Conservation (phyloP, 2,113 vertebrate genomes). For the Spilogale gracilis region DNA sequence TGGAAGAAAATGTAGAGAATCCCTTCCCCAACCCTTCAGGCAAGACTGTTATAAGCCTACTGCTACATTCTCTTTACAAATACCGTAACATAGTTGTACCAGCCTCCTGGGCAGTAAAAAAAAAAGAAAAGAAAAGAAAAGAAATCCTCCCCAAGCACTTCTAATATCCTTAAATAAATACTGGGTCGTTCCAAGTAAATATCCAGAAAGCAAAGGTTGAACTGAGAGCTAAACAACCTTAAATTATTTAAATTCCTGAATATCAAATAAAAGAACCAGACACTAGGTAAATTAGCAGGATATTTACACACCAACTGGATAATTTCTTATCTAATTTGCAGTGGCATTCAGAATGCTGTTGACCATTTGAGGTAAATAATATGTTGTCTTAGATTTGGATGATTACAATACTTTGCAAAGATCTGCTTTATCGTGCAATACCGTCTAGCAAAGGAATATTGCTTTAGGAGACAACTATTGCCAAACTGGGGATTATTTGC, state of each 20-base stretch:
- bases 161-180: constrained; percentile 79
- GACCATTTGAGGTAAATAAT: constrained; percentile 80
- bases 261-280: constrained; percentile 76
- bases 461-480: constrained; percentile 34
- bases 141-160: constrained; percentile 68
- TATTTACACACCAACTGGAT: constrained; percentile 70
- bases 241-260: constrained; percentile 83
- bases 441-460: constrained; percentile 44
- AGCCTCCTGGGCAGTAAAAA: constrained; percentile 60
- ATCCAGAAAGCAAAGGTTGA: constrained; percentile 76
- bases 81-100: constrained; percentile 5
- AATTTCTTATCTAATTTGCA: constrained; percentile 81
- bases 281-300: constrained; percentile 73
- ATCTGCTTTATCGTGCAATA: constrained; percentile 35
- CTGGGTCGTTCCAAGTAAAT: constrained; percentile 77
- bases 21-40: neutral
- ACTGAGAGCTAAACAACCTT: constrained; percentile 72
- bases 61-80: constrained; percentile 61
- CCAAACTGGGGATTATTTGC: constrained; percentile 61
- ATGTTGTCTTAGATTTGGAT: constrained; percentile 77
- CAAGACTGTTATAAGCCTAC: neutral
- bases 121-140: constrained; percentile 50
- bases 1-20: constrained; percentile 5
- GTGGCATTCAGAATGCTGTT: constrained; percentile 60
- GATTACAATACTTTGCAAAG: constrained; percentile 75